phyloP scores from a whole-genome alignment of 1,140 invertebrate species.

The Drosophila murphyi region DNA sequence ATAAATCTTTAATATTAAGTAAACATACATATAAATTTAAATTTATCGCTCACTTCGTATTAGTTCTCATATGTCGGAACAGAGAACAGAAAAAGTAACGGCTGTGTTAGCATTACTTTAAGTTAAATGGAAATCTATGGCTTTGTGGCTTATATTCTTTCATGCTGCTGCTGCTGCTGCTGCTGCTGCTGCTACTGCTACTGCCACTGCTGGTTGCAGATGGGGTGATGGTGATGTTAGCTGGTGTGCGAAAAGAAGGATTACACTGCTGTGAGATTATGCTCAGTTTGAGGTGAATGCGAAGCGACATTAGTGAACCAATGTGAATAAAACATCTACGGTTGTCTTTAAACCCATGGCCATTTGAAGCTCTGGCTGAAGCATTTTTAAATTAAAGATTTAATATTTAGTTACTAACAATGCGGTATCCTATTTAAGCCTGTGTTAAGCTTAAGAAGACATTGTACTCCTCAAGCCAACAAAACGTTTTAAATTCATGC shows the following conservation, averaged over 20 bases:
- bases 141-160: conserved; percentile 64
- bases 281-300: neutral
- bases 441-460: too few relatives aligned
- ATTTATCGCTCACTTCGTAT: conserved; percentile 76
- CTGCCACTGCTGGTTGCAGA: conserved; percentile 10
- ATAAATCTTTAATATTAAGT: conserved; percentile 82
- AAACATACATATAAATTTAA: conserved; percentile 80
- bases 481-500: too few relatives aligned
- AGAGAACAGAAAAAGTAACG: conserved; percentile 33
- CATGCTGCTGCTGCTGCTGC: neutral
- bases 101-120: conserved; percentile 50
- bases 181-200: neutral
- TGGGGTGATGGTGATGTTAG: neutral
- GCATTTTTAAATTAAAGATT: too few relatives aligned
- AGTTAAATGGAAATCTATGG: conserved; percentile 80
- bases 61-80: conserved; percentile 47
- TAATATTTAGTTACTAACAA: too few relatives aligned
- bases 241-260: conserved; percentile 2
- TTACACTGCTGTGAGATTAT: conserved; percentile 2
- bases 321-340: neutral
- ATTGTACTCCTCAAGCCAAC: too few relatives aligned
- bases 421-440: too few relatives aligned
- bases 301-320: neutral
- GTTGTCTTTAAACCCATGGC: too few relatives aligned
- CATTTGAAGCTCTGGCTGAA: too few relatives aligned